These are phyloP conservation scores for Leptodactylus fallax DNA, from an alignment of 2,797 vertebrate genomes.

Conservation along the genomic window DNA sequence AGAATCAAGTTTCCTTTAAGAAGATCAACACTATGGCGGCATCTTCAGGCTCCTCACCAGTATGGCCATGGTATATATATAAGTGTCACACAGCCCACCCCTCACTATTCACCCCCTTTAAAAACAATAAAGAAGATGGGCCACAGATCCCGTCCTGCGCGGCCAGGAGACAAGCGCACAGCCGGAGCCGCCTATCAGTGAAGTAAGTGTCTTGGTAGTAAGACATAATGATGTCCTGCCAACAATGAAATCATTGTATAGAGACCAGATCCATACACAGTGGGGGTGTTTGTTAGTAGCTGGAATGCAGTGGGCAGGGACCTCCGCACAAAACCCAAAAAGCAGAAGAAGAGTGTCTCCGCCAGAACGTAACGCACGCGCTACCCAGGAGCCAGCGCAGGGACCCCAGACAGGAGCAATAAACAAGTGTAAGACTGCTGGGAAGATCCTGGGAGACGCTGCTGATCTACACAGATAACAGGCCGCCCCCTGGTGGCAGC, in stretches of 20 bases:
- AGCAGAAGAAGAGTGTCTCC: not conserved
- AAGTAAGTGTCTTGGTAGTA: slow-evolving; percentile 48
- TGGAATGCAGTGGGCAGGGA: slow-evolving; percentile 33
- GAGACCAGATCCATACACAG: slow-evolving; percentile 14
- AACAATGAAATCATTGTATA: slow-evolving; percentile 43
- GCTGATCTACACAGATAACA: not conserved
- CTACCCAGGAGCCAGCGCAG: slow-evolving; percentile 23
- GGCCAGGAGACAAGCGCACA: slow-evolving; percentile 9
- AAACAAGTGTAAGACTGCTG: not conserved
- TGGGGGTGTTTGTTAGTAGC: slow-evolving; percentile 40
- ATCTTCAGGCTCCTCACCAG: no score
- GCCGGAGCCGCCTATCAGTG: slow-evolving; percentile 46
- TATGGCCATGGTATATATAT: not conserved
- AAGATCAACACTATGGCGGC: no score
- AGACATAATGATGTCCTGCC: slow-evolving; percentile 31
- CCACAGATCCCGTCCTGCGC: not conserved
- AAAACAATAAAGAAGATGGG: not conserved
- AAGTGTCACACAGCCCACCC: not conserved
- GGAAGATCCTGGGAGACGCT: not conserved
- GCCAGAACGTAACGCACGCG: not conserved
- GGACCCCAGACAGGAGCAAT: slow-evolving; percentile 33
- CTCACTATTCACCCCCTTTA: no score
- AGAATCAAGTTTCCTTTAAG: no score
- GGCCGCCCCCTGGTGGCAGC: not conserved
- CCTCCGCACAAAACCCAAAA: not conserved